Conservation (phyloP, 2,797 vertebrate genomes). For the Taeniopygia guttata region DNA sequence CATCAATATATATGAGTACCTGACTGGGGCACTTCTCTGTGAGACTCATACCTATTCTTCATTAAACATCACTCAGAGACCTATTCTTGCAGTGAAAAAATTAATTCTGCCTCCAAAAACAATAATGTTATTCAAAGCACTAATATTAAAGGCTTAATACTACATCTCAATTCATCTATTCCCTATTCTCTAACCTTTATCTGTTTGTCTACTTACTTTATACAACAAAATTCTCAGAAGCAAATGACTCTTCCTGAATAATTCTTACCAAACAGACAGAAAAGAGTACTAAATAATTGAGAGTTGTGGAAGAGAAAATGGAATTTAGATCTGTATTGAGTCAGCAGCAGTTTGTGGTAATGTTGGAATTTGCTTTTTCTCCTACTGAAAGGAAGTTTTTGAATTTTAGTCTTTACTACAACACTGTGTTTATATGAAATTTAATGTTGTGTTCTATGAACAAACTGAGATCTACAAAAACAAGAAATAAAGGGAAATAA, state of each 20-base stretch:
- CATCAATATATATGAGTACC: not conserved
- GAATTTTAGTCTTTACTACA: not conserved
- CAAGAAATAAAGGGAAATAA: not conserved
- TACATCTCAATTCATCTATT: not conserved
- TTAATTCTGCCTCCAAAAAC: not conserved
- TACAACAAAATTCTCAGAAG: not conserved
- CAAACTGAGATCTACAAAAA: not conserved
- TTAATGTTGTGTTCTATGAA: not conserved
- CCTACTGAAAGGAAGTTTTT: not conserved
- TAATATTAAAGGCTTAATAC: not conserved
- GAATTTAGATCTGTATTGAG: not conserved
- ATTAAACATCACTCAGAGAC: not conserved
- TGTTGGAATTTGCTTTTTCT: not conserved
- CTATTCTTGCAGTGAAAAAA: not conserved
- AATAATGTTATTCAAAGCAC: not conserved
- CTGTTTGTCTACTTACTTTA: not conserved
- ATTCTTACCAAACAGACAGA: not conserved
- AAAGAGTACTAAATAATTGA: not conserved
- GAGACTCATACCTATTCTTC: not conserved
- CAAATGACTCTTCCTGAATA: not conserved
- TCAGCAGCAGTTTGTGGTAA: not conserved
- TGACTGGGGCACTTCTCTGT: not conserved
- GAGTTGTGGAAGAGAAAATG: not conserved
- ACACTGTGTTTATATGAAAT: not conserved
- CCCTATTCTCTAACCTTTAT: not conserved